Base-by-base conservation (phyloP, 2,113 vertebrate genomes). In the Syrmaticus mikado region DNA sequence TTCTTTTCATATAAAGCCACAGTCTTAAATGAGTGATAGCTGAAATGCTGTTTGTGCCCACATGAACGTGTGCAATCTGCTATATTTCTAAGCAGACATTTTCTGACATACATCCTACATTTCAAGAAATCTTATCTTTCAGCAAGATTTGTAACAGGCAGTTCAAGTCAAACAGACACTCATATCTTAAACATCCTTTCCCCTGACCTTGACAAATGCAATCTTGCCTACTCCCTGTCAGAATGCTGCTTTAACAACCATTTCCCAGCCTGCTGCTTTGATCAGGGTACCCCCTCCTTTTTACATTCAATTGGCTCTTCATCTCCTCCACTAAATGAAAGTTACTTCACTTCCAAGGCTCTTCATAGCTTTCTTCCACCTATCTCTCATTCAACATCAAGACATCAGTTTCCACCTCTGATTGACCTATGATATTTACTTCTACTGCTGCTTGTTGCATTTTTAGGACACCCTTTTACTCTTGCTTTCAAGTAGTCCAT, bases 151-250 rank as follows among this genome's bases (percentile, higher is more conserved):
- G 75, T 94, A 94, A 93, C 82, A 93, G 91, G 72, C 89, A 91
- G 73, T 87, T 96, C 90, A 95, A 95, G 85, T 95, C 94, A 91
- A 90, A 95, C 91, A 96, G 87, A 95, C 87, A 83, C 91, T 96
- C 91, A 57, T 88, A 94, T 92, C 90, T 95, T 94, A 92, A 96
- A 87, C 67, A 95, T 91, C 90, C 88, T 88, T 92, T 90, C 57
- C 46, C 13, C 90, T 90, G 88, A 90, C 92, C 92, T 94, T 93
- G 83, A 95, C 90, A 93, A 90, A 96, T 88, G 50, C 52, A 86
- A 43, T 67, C 92, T 72, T 96, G 72, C 85, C 85, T 81, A 43
- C 34, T 72, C 38, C 34, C 65, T 88, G 92, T 4, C 20, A 87
- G 73, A 96, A 81, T 52, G 13, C 83, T 55, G 10, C 50, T 88